Base-by-base conservation (phyloP, 2,113 vertebrate species). In the Atlantisia rogersi region DNA sequence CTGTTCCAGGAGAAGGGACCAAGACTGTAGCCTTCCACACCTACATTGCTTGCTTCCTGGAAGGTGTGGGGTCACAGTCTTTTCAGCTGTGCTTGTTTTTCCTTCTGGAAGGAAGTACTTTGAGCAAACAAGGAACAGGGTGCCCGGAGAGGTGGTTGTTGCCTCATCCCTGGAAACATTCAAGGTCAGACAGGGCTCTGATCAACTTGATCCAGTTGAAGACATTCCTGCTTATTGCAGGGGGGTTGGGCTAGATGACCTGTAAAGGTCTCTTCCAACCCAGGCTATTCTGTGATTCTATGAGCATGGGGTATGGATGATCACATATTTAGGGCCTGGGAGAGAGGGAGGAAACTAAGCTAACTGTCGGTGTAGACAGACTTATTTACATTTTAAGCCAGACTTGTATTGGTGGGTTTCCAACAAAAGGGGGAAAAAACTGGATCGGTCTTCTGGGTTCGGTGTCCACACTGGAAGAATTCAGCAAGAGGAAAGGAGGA, bases 401-500 rank as follows among this genome's bases (percentile, higher is more conserved):
- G 46, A 88, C 70, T 55, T 80, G 13, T 81, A 86, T 46, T 65
- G 35, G 20, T 68, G 42, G 21, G 14, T 82, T 94, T 90, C 64
- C 70, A 88, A 64, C 3, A 62, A 81, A 58, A 14, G 9, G 12
- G 5, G 4, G 0, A 7, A 53, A 73, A 39, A 60, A 25, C 18
- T 78, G 37, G 14, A 68, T 69, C 71, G 26, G 25, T 65, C 50
- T 75, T 87, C 60, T 84, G 52, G 46, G 44, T 88, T 88, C 80
- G 44, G 53, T 56, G 39, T 16, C 15, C 6, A 2, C 1, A 6
- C n/a, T 64, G 74, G 52, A 52, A 70, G 64, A 91, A 85, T 67
- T 92, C 77, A 75, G 25, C 63, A 52, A 71, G 67, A 90, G 82
- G 90, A 97, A 92, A 79, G 53, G 35, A 86, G 48, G 40, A 88